Evolutionary conservation across 2,797 vertebrate genomes (phyloP), one percentile per base, ranked within the genome.

Genomic region (Sebastolobus altivelis): DNA sequence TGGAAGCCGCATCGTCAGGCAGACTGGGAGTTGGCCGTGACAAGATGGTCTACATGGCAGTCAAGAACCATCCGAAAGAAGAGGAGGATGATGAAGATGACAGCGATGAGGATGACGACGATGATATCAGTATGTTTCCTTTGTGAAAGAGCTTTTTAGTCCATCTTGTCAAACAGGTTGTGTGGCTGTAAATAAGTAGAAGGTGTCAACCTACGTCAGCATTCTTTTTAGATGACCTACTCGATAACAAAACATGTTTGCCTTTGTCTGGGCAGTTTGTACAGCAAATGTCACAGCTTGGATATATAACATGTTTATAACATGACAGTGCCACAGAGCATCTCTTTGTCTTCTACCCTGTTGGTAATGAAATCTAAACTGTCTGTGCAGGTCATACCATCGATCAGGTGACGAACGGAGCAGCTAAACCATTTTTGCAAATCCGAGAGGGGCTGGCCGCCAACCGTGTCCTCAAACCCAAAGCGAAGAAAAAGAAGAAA

Each of bases 21-120:
- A 96, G 98, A 89, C 86, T 96, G 70, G 96, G 98, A 89, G 92
- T 96, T 55, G 96, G 97, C 59, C 96, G 97, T 86, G 99, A 99
- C 92, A 99, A 99, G 95, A 99, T 99, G 98, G 98, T 99, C 91
- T 99, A 99, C 94, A 99, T 99, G 99, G 97, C 99, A 63, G 97
- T 99, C 72, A 99, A 99, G 93, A 97, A 98, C 90, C 95, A 97
- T 87, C 97, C 96, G 90, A 98, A 99, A 88, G 97, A 98, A 89
- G 98, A 95, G 27, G 94, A 94, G 0, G 93, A 94, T 4, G 94
- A 94, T 10, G 94, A 93, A 0, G 93, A 94, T 20, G 94, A 93
- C 11, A 86, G 80, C 4, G 87, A 89, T 40, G 90, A 92, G 2
- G 91, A 90, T 11, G 89, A 91, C 0, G 91, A 94, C 16, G 93